Base-by-base conservation (phyloP, 2,113 vertebrate genomes). In the Halcyon malimbica region DNA sequence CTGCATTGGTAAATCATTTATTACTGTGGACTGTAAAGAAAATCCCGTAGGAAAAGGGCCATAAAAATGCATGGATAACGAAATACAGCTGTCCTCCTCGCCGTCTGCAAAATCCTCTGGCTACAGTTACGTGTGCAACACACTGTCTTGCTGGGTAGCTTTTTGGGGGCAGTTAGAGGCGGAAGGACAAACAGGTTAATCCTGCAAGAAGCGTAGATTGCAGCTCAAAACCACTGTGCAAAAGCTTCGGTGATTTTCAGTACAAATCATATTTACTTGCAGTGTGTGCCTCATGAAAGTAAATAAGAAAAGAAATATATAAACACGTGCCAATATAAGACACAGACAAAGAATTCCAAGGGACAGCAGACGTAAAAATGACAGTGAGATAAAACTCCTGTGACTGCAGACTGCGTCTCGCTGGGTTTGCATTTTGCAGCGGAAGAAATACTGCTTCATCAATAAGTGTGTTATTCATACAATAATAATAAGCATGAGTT, bases 1-100 rank as follows among this genome's bases (percentile, higher is more conserved):
- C 92, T 79, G 96, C 94, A 87, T 48, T 91, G 87, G 59, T 96
- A 96, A 94, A 96, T 97, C 94, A 96, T 95, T 95, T 83, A 71
- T 96, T 89, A 94, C 65, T 88, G 59, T 60, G n/a, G 28, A 56
- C 64, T 68, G 67, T 19, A 35, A 88, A 78, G 69, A 89, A 84
- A 81, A 71, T 83, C 96, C 73, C 74, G 26, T 56, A 17, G 84
- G 92, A 78, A 73, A 76, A 77, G 20, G n/a, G 67, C 35, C 12
- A 3, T 92, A 91, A 95, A 96, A 96, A 77, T 9, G 28, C 59
- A 42, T 31, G 93, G 89, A 74, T 85, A 88, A 94, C 9, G 0
- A 94, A 94, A 83, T 90, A 80, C 89, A 79, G 41, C 89, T 74
- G 81, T 70, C 71, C 67, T 83, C 44, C 78, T 87, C 71, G 67